These are phyloP conservation scores for Spodoptera litura DNA, from an alignment of 1,140 invertebrate genomes.

Conservation along the genomic window DNA sequence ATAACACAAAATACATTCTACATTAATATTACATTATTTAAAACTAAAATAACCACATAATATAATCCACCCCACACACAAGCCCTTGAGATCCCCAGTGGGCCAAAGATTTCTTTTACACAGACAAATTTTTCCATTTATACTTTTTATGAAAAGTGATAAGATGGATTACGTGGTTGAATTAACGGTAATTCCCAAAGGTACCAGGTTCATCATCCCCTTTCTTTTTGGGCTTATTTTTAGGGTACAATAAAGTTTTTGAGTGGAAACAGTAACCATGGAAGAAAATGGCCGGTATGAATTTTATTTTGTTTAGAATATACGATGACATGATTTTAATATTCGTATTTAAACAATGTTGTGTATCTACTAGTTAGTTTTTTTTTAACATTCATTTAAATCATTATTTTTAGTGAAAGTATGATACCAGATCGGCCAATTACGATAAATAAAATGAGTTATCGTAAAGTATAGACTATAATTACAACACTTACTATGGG, in stretches of 20 bases:
- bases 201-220: slow-evolving; percentile 60
- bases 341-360: too few species aligned
- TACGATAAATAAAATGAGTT: too few species aligned
- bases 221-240: slow-evolving; percentile 35
- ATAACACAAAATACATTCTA: too few species aligned
- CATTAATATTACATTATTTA: slow-evolving; percentile 17
- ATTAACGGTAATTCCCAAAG: slow-evolving; percentile 68
- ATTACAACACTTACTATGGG: too few species aligned
- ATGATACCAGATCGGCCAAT: too few species aligned
- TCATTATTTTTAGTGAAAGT: neutral
- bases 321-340: too few species aligned
- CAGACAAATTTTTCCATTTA: slow-evolving; percentile 79
- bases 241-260: slow-evolving; percentile 12
- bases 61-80: slow-evolving; percentile 41
- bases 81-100: slow-evolving; percentile 55
- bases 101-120: slow-evolving; percentile 65
- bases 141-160: slow-evolving; percentile 69
- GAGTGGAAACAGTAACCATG: neutral
- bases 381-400: neutral
- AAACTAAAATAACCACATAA: slow-evolving; percentile 24
- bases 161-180: slow-evolving; percentile 81
- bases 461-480: too few species aligned
- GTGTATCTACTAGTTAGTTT: neutral
- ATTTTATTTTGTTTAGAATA: neutral
- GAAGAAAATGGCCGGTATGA: slow-evolving; percentile 3